Percentiles rank a stretch among this genome's conserved stretches.
Evolutionary conservation across 37 sponge, comb jelly and placozoan genomes (phyloP).

Genomic region (Amphimedon queenslandica): DNA sequence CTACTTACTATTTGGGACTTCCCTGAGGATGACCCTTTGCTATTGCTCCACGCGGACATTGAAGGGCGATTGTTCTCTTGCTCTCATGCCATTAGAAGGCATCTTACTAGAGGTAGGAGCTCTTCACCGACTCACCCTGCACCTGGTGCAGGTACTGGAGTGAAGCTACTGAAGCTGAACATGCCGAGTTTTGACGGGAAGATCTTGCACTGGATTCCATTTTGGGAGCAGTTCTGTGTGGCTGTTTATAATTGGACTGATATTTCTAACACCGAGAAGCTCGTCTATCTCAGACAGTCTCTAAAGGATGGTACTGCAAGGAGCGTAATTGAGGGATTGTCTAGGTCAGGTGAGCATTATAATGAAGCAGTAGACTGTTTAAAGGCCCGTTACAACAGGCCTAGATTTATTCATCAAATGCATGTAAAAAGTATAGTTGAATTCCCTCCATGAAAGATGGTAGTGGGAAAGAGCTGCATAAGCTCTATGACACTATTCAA

Average conservation of each 20-base stretch:
- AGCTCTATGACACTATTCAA: too few species aligned
- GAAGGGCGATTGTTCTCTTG: too few species aligned
- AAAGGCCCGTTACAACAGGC: neutral
- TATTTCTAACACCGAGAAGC: neutral
- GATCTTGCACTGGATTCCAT: too few species aligned
- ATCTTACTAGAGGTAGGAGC: too few species aligned
- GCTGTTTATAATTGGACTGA: conserved; percentile 1
- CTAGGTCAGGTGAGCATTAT: neutral
- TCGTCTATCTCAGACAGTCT: neutral
- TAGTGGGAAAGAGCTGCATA: conserved; percentile 3
- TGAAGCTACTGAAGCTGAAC: too few species aligned
- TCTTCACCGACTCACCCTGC: too few species aligned
- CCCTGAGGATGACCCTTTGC: too few species aligned
- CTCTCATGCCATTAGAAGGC: too few species aligned
- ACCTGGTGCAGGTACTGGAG: too few species aligned
- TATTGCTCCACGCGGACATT: too few species aligned
- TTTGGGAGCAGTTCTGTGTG: conserved; percentile 3
- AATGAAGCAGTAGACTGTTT: neutral
- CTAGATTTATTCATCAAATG: neutral
- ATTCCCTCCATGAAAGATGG: neutral
- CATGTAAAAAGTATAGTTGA: neutral
- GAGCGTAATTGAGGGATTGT: conserved; percentile 5
- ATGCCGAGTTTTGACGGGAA: too few species aligned
- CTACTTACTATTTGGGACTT: too few species aligned
- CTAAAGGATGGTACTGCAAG: neutral